Evolutionary conservation across 2,113 vertebrate species (phyloP), one percentile per base, ranked within the genome.

Genomic region (Condylura cristata): DNA sequence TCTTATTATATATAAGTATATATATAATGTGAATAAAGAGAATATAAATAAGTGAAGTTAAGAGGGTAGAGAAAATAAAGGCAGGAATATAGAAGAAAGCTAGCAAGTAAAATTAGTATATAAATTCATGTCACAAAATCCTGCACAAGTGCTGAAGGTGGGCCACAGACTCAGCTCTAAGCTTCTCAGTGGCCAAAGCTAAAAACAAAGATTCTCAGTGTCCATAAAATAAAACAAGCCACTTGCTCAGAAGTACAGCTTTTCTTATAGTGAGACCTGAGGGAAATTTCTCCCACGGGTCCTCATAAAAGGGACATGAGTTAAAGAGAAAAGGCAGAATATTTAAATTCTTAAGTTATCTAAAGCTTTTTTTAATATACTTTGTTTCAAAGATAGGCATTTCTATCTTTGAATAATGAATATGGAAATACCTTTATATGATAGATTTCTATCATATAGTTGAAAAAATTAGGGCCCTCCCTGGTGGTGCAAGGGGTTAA

Each of bases 211-310:
- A 60, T 56, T 92, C 72, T 95, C 71, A 90, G 72, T 82, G 74
- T 75, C 78, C 92, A 95, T 87, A 91, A 93, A 96, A 91, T 65
- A 79, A 92, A 95, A 92, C 75, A 89, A 95, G 91, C 68, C 88
- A 92, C 68, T 60, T 85, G 37, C 66, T 95, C 61, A 89, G 48
- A 95, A 87, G 85, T 63, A 85, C 34, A 90, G 53, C 32, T 92
- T 95, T 96, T 86, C 94, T 95, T 61, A 80, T 68, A 94, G 71
- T 92, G 72, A 96, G 63, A 84, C 28, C 89, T 79, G 65, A 95
- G 86, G 94, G 63, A 95, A 93, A 95, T 79, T 81, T 86, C 86
- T 93, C 81, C 28, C 88, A 53, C 51, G 63, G 30, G 61, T 82
- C 82, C 39, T 94, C 89, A 86, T n/a, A 86, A 92, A 95, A 96